Conservation (phyloP, 2,888 invertebrate species). For the Lasioglossum leucozonium region DNA sequence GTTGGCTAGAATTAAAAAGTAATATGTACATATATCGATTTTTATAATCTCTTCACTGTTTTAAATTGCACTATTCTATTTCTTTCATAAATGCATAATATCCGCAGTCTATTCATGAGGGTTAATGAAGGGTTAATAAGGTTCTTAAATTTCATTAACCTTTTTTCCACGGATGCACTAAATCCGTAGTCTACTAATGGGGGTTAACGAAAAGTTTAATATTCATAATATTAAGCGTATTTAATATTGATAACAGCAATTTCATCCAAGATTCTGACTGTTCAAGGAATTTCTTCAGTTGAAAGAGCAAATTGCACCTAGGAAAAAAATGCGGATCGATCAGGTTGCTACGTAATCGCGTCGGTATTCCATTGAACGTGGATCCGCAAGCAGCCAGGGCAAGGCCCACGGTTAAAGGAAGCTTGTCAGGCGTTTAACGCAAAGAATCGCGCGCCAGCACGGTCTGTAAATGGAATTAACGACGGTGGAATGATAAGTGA, state of each 20-base stretch:
- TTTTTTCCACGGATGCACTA: neutral
- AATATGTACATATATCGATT: neutral
- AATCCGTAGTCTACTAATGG: neutral
- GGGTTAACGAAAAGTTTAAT: neutral
- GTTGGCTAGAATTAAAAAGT: neutral
- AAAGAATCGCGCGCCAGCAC: constrained; percentile 68
- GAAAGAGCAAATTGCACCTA: neutral
- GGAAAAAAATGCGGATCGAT: neutral
- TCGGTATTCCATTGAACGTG: constrained; percentile 43
- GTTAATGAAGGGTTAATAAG: neutral
- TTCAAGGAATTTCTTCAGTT: neutral
- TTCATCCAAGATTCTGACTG: neutral
- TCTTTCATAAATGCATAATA: neutral
- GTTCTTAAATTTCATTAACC: neutral
- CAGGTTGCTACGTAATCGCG: constrained; percentile 34
- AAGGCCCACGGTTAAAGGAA: constrained; percentile 39
- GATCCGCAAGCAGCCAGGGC: neutral
- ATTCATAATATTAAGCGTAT: neutral
- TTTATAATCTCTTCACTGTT: neutral
- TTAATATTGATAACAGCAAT: neutral
- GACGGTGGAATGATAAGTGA: constrained; percentile 78
- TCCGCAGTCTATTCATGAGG: neutral
- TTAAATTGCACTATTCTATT: neutral
- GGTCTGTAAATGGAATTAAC: constrained; percentile 81
- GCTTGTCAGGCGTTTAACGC: constrained; percentile 37